Base-by-base conservation (phyloP, 2,797 vertebrate species). In the Amblyopsis hoosieri region DNA sequence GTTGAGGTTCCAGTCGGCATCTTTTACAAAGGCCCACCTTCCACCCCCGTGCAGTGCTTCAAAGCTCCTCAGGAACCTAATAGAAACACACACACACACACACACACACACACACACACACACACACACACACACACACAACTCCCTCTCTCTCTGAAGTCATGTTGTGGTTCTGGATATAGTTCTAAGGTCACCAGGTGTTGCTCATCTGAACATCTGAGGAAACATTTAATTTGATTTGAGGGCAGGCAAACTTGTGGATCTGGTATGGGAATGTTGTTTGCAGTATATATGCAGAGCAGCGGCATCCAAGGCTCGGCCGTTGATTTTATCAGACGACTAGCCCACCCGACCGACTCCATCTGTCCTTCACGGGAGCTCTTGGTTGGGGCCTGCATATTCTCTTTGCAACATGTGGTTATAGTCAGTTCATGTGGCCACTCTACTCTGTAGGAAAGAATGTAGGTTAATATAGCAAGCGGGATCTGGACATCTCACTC, bases 381-480 rank as follows among this genome's bases (percentile, higher is more conserved):
- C 73, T 72, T 62, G 69, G 65, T 57, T 46, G 66, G 70, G 79
- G 56, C 74, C 61, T 72, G 63, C 76, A 67, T 75, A 58, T 66
- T 82, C 67, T 76, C 58, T 69, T 83, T 82, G 73, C 80, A 75
- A 69, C 79, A 81, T 86, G 86, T 81, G 85, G 82, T 83, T 79
- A 69, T 69, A 83, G 80, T 85, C 81, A 71, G 68, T 69, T 71
- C 78, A 62, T 67, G 76, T 76, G 75, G 79, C 75, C 82, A 57
- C 64, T 76, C 79, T 48, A 70, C 79, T 71, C 75, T 56, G 29
- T 62, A 85, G 85, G 88, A 90, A 90, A 85, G 83, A 90, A 90
- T 90, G 83, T 76, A 78, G 76, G 89, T 89, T 89, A 90, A 88
- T 86, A 87, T 81, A 87, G 75, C 83, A 83, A 78, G 78, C 29